phyloP scores from a whole-genome alignment of 2,113 vertebrate genomes.

The Proterorhinus semilunaris region DNA sequence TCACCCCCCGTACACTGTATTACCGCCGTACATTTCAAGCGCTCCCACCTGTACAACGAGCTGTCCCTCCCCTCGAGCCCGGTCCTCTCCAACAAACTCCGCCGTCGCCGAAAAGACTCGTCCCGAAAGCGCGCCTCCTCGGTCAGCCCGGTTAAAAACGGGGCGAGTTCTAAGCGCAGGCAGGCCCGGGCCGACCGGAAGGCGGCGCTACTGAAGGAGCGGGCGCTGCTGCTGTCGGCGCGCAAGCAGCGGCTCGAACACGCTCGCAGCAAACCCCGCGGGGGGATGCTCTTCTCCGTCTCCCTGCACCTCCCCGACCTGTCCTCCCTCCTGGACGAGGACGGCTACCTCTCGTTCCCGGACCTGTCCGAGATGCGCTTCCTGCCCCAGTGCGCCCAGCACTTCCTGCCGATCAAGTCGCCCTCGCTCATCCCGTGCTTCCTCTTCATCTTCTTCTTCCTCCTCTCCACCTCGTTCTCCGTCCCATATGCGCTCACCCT shows the following conservation, averaged over 20 bases:
- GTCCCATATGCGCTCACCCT: slow-evolving; percentile 97
- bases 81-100: slow-evolving; percentile 80
- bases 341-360: slow-evolving; percentile 95
- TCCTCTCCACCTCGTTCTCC: slow-evolving; percentile 96
- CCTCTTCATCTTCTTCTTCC: slow-evolving; percentile 98
- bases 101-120: slow-evolving; percentile 87
- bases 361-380: slow-evolving; percentile 88
- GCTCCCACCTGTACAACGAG: slow-evolving; percentile 78
- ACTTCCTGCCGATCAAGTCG: slow-evolving; percentile 91
- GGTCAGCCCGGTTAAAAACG: slow-evolving; percentile 69
- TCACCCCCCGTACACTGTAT: slow-evolving; percentile 52
- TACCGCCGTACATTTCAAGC: slow-evolving; percentile 61
- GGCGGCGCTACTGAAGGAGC: slow-evolving; percentile 79
- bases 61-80: slow-evolving; percentile 79
- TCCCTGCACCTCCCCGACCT: slow-evolving; percentile 96
- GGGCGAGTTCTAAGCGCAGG: slow-evolving; percentile 51
- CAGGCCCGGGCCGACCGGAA: slow-evolving; percentile 78
- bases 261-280: slow-evolving; percentile 54
- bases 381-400: slow-evolving; percentile 88
- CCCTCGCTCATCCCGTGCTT: slow-evolving; percentile 96
- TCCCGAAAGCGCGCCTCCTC: slow-evolving; percentile 64
- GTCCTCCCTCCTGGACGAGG: slow-evolving; percentile 90
- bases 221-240: slow-evolving; percentile 77
- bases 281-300: slow-evolving; percentile 93
- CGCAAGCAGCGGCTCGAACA: slow-evolving; percentile 80